Percentiles rank a stretch among this genome's conserved stretches.
Conservation (phyloP, 2,797 vertebrate species). For the Gobionotothen gibberifrons region DNA sequence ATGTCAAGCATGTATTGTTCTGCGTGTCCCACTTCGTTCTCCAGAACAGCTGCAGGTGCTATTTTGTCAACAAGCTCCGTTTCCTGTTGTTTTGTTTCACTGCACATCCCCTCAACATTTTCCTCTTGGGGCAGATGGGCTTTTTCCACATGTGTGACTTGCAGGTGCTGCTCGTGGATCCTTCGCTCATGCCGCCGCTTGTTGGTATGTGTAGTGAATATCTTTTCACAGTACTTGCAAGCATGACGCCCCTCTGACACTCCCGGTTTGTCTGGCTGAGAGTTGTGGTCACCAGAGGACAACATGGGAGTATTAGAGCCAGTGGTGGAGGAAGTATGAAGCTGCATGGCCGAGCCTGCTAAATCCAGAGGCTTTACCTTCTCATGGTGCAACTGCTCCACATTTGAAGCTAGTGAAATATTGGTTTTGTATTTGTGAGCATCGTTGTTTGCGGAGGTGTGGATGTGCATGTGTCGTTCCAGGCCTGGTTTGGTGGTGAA, state of each 20-base stretch:
- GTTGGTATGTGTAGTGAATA: slow-evolving; percentile 90
- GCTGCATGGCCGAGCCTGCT: slow-evolving; percentile 52
- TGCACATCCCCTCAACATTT: slow-evolving; percentile 56
- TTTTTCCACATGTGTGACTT: slow-evolving; percentile 84
- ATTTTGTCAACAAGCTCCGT: slow-evolving; percentile 34
- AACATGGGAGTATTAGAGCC: slow-evolving; percentile 28
- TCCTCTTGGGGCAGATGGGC: slow-evolving; percentile 79
- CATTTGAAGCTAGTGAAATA: slow-evolving; percentile 86
- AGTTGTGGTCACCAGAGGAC: slow-evolving; percentile 39
- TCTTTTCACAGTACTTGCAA: slow-evolving; percentile 92
- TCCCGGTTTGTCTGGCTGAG: slow-evolving; percentile 78
- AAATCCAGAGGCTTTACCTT: slow-evolving; percentile 59
- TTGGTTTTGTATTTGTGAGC: slow-evolving; percentile 85
- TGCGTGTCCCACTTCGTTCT: slow-evolving; percentile 84
- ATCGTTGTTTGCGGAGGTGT: slow-evolving; percentile 72
- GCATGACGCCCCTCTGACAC: slow-evolving; percentile 85
- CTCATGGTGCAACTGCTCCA: slow-evolving; percentile 86
- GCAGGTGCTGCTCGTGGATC: slow-evolving; percentile 89
- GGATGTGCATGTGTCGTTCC: slow-evolving; percentile 91
- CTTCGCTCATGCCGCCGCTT: slow-evolving; percentile 90
- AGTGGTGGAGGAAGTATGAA: slow-evolving; percentile 46
- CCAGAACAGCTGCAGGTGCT: slow-evolving; percentile 49
- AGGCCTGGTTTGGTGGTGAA: slow-evolving; percentile 91
- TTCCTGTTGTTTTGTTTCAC: slow-evolving; percentile 50
- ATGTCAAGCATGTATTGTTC: slow-evolving; percentile 94